These are phyloP conservation scores for Stomatorhinus walkeri DNA, from an alignment of 2,797 vertebrate species.

Conservation along the genomic window DNA sequence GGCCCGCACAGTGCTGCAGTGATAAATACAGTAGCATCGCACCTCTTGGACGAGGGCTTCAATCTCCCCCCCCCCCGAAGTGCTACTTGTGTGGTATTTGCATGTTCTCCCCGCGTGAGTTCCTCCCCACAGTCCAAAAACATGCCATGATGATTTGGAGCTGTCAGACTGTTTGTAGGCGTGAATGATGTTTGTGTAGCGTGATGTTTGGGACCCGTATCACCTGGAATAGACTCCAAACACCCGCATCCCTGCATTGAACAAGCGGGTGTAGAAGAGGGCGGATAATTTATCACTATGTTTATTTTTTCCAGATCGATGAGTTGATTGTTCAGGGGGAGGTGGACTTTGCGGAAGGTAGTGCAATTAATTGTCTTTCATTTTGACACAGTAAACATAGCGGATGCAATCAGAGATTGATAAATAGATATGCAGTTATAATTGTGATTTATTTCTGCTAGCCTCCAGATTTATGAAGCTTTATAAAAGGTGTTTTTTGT, in stretches of 20 bases:
- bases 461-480: not conserved
- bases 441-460: not conserved
- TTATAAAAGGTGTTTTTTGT: not conserved
- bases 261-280: not conserved
- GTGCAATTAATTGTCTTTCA: not conserved
- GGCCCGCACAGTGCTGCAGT: not conserved
- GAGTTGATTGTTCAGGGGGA: constrained; percentile 59
- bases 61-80: not conserved
- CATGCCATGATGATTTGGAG: not conserved
- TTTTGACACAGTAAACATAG: not conserved
- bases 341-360: constrained; percentile 39
- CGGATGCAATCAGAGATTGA: not conserved
- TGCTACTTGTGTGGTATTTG: not conserved
- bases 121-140: not conserved
- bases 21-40: not conserved
- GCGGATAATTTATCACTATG: not conserved
- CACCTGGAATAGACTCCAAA: not conserved
- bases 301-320: constrained; percentile 46
- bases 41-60: not conserved
- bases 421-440: not conserved
- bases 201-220: not conserved
- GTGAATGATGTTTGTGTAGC: not conserved
- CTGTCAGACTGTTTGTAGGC: not conserved
- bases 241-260: not conserved
- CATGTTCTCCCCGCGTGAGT: not conserved